Base-by-base conservation (phyloP, 2,113 vertebrate species). In the Urocolius indicus region DNA sequence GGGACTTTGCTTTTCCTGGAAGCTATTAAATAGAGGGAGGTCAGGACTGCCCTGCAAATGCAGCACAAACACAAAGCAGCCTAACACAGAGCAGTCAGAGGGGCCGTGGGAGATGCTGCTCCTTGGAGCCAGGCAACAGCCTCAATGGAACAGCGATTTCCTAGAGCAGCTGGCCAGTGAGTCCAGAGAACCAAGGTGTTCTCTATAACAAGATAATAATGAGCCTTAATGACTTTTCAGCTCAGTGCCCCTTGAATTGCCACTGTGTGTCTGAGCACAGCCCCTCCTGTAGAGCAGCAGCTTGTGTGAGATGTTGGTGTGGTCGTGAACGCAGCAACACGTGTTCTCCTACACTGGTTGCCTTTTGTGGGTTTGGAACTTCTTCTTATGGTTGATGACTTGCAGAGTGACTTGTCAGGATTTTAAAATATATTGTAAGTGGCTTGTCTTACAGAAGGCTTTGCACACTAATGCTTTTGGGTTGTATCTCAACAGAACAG, bases 301-400 rank as follows among this genome's bases (percentile, higher is more conserved):
- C 83, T 51, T 48, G 14, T 4, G 1, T 6, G 67, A 27, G 36
- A 13, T 43, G 46, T 67, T 62, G 67, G 6, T 1, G 2, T 14
- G 54, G 34, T 34, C 0, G 0, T 16, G 46, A 49, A 36, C 5
- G 2, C 19, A 3, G 52, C 55, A 49, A 24, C 74, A 9, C 0
- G 1, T 26, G 3, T 4, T 61, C 18, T 63, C 61, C 68, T 66
- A 2, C 38, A 4, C 9, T 1, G 32, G 58, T 41, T 30, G 6
- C 29, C 5, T 41, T 17, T 16, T 13, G 13, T 43, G 43, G 46
- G 4, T 26, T 32, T 29, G 90, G 41, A 26, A 46, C 8, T 11
- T 46, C 63, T 80, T 34, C 27, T 14, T 26, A 2, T 9, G 14
- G 21, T 7, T 1, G 10, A 3, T 65, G 46, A 38, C 22, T 91